Evolutionary conservation across 2,888 invertebrate species (phyloP), one percentile per base, ranked within the genome.

Genomic region (Hydrotaea diabolus): DNA sequence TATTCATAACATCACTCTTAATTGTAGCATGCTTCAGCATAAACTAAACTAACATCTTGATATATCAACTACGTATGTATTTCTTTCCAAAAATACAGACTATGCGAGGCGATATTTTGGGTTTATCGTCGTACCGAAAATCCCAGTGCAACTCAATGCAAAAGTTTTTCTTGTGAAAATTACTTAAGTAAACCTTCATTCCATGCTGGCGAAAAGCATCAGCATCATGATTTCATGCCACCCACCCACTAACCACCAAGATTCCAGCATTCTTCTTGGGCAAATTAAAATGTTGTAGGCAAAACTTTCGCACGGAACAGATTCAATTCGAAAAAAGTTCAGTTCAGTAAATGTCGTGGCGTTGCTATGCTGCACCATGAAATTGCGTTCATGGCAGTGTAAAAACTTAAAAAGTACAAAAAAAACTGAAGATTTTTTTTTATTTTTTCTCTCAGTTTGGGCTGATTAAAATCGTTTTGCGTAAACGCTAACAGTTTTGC

Each of bases 141-240:
- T 17, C 55, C 21, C n/a, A 5, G 26, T 31, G 36, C 26, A 23
- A 11, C 59, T 31, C 75, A 64, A 71, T 82, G 75, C 31, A 74
- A 75, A 75, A 77, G 49, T 83, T 83, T 79, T 80, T 21, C 80
- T 39, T 71, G 17, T 9, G 43, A 77, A 83, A 83, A 80, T 83
- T 83, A 80, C 83, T 80, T 80, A 80, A 83, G 80, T 83, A 80
- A 83, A 83, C 77, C 77, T 75, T 74, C 83, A 80, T 74, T 80
- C n/a, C 80, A 83, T 73, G 69, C 77, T 80, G 75, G 73, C 39
- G 31, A 46, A 26, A 46, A 62, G 55, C 57, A 57, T 73, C 31
- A 62, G 55, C 57, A 64, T 73, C 31, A 62, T 73, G 76, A 77
- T 66, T 76, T 21, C 55, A 55, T 55, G 19, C 21, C 21, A 39